Conservation (phyloP, 2,113 vertebrate species). For the Merops nubicus region DNA sequence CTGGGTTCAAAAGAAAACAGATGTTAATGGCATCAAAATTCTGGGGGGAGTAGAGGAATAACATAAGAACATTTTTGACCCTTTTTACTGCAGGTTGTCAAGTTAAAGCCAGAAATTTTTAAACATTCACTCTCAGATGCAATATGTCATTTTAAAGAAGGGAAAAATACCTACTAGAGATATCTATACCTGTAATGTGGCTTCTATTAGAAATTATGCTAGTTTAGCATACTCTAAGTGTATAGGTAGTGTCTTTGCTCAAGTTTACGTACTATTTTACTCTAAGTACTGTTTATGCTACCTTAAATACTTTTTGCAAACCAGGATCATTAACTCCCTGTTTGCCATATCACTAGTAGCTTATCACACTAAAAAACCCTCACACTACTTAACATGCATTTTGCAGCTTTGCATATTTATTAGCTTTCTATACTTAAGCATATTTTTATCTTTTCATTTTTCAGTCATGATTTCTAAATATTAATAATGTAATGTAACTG, state of each 20-base stretch:
- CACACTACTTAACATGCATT: background rate
- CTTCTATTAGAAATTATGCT: background rate
- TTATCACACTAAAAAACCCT: background rate
- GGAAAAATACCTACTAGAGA: background rate
- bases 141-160: background rate
- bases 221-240: background rate
- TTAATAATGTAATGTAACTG: background rate
- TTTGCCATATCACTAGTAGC: background rate
- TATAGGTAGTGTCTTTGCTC: background rate
- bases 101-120: background rate
- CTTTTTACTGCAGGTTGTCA: background rate
- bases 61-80: background rate
- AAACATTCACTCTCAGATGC: background rate
- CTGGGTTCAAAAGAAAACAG: background rate
- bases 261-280: background rate
- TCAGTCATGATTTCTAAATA: background rate
- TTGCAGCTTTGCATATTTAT: background rate
- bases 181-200: background rate
- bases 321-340: background rate
- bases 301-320: background rate
- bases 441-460: background rate
- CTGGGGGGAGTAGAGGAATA: rapidly evolving
- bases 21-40: background rate
- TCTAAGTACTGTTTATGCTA: background rate
- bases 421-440: background rate